These are phyloP conservation scores for Latrodectus geometricus DNA, from an alignment of 1,140 invertebrate genomes.

Conservation along the genomic window DNA sequence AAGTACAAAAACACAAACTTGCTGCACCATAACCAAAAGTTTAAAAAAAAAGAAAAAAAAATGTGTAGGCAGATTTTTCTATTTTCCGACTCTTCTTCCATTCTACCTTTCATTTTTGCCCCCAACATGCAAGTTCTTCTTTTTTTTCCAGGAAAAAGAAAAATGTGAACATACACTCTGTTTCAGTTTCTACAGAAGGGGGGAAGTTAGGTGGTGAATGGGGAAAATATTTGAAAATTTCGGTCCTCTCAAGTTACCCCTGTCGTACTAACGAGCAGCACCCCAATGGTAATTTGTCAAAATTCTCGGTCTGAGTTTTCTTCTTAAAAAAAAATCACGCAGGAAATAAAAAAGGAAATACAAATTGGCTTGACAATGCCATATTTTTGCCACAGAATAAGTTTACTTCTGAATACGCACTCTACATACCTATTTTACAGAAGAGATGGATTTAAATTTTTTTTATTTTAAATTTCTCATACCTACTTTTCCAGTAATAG, in stretches of 20 bases:
- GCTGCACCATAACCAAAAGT: background rate
- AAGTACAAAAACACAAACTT: background rate
- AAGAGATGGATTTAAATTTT: too few relatives aligned
- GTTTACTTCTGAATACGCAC: background rate
- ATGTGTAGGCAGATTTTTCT: conserved; percentile 22
- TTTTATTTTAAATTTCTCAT: too few relatives aligned
- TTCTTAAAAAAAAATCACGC: background rate
- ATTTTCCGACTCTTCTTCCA: conserved; percentile 1
- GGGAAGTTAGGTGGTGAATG: conserved; percentile 15
- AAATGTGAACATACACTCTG: conserved; percentile 4
- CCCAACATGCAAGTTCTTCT: background rate
- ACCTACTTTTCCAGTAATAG: too few relatives aligned
- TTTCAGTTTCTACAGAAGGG: background rate
- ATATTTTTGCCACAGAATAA: conserved; percentile 14
- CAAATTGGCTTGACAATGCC: background rate
- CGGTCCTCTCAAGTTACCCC: conserved; percentile 30
- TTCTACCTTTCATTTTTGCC: conserved; percentile 11
- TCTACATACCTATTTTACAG: too few relatives aligned
- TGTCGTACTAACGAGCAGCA: conserved; percentile 45
- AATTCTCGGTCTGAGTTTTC: conserved; percentile 25
- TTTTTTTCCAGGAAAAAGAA: background rate
- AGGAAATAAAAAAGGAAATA: background rate
- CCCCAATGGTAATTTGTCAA: conserved; percentile 54
- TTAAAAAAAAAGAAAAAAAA: background rate
- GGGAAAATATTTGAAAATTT: conserved; percentile 59